Conservation (phyloP, 2,888 invertebrate species). For the Taphrorychus bicolor region DNA sequence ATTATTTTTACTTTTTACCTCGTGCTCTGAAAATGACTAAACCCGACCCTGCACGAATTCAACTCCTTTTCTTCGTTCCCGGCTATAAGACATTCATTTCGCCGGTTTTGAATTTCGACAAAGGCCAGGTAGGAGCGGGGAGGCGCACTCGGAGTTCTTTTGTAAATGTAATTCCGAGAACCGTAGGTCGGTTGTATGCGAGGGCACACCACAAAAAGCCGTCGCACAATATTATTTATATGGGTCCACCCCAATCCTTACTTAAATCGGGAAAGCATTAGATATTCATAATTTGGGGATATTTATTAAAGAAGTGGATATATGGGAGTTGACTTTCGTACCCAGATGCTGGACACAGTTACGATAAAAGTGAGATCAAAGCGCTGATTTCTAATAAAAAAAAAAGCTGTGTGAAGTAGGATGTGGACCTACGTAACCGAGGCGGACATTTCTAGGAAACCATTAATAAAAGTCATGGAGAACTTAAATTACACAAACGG, state of each 20-base stretch:
- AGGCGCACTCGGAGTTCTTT: slow-evolving; percentile 22
- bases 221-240: slow-evolving; percentile 5
- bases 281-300: neutral
- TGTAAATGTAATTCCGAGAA: slow-evolving; percentile 23
- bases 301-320: too few species aligned
- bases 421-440: too few species aligned
- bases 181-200: slow-evolving; percentile 17
- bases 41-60: neutral
- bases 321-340: too few species aligned
- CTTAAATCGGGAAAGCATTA: neutral
- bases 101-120: slow-evolving; percentile 23
- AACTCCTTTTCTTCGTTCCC: neutral
- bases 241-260: slow-evolving; percentile 5
- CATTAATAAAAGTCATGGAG: slow-evolving; percentile 31
- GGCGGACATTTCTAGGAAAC: slow-evolving; percentile 28
- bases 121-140: slow-evolving; percentile 26
- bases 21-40: too few species aligned
- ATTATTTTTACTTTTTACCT: too few species aligned
- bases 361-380: too few species aligned
- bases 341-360: too few species aligned
- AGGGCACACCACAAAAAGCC: slow-evolving; percentile 7
- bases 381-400: too few species aligned
- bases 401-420: too few species aligned
- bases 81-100: slow-evolving; percentile 24
- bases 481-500: slow-evolving; percentile 30